A percentile compares a stretch with the other conserved stretches of the same genome.
Conservation (phyloP, 2,113 vertebrate genomes). For the Pionites leucogaster region DNA sequence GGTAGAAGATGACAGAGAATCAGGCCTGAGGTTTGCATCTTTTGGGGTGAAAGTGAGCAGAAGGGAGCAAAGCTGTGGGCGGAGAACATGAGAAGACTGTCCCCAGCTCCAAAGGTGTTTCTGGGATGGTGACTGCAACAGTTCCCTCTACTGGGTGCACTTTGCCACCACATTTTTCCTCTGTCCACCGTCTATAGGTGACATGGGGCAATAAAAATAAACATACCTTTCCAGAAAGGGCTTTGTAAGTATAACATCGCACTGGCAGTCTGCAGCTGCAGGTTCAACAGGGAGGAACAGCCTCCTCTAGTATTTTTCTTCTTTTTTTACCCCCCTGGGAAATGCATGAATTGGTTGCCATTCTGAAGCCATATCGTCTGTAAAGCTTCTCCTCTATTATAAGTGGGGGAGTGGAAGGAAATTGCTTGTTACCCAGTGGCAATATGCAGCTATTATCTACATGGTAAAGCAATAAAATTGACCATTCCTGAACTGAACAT, state of each 20-base stretch:
- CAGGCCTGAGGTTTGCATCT: background rate
- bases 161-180: background rate
- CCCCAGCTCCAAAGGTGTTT: background rate
- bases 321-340: background rate
- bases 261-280: background rate
- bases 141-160: background rate
- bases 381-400: background rate
- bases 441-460: slow-evolving; percentile 26
- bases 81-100: background rate
- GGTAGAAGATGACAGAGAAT: background rate
- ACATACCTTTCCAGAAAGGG: background rate
- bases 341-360: background rate
- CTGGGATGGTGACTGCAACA: background rate
- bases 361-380: background rate
- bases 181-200: background rate
- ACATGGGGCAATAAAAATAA: background rate
- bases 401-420: background rate
- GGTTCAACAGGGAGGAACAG: background rate
- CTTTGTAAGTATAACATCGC: background rate
- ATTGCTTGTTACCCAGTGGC: slow-evolving; percentile 17
- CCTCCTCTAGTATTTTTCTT: background rate
- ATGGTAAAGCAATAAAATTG: slow-evolving; percentile 35
- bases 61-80: background rate
- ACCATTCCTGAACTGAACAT: background rate
- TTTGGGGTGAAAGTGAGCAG: background rate